Evolutionary conservation across 2,113 vertebrate species (phyloP), one percentile per base, ranked within the genome.

Genomic region (Leptosomus discolor): DNA sequence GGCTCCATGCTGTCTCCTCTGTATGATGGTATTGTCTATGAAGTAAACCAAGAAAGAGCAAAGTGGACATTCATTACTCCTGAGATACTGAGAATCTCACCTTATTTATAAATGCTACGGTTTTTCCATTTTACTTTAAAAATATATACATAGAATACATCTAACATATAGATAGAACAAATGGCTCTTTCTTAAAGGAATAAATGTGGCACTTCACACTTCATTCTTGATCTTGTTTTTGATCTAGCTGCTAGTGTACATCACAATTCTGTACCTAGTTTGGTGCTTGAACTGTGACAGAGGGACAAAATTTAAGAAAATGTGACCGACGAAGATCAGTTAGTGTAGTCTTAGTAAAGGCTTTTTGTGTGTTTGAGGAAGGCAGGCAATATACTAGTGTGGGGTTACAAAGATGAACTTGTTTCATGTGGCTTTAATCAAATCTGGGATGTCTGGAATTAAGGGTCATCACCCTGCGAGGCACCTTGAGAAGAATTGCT

Each of bases 381-480:
- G 94, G 73, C 64, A 81, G 77, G 45, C 54, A 2, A 80, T 76
- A 14, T 17, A 20, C 67, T 48, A 92, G 79, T 64, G 76, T 36
- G n/a, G 77, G 65, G 85, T 94, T 92, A 77, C 73, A 84, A 63
- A 67, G 67, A 90, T 82, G 90, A 90, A 89, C 92, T 81, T 53
- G 61, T 80, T 94, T 97, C 97, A 95, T 89, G 83, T 97, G 97
- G 96, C 87, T 97, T 97, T 96, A 92, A 96, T 96, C 95, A 95
- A 79, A 94, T 43, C 58, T 74, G 76, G 90, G 96, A 92, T 87
- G 88, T 50, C 79, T 97, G 88, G 96, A 91, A 89, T 82, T 90
- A 90, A 76, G 90, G 96, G 95, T 89, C 90, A 36, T 24, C 85
- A 87, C 93, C 81, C 93, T 82, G 78, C 8, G 30, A 94, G 88